Evolutionary conservation across 2,888 invertebrate species (phyloP).

Genomic region (Pollenia labialis): DNA sequence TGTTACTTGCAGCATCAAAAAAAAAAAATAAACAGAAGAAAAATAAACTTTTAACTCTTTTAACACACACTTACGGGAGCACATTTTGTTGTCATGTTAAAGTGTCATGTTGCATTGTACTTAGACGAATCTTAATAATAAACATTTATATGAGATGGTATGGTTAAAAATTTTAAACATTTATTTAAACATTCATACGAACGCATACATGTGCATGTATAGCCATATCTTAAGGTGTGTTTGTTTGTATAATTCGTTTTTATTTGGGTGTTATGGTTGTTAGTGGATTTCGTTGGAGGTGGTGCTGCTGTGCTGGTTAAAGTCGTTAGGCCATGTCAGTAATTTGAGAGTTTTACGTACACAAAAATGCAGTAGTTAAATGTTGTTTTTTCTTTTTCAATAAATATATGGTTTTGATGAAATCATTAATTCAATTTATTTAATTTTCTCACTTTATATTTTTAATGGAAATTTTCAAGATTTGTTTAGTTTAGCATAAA

Average conservation of each 20-base stretch:
- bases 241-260: conserved; percentile 33
- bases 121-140: conserved; percentile 73
- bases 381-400: conserved; percentile 45
- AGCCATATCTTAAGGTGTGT: conserved; percentile 3
- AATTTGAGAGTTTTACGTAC: conserved; percentile 67
- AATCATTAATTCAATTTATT: conserved; percentile 71
- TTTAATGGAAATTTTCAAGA: conserved; percentile 37
- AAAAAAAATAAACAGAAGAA: neutral
- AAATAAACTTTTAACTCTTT: conserved; percentile 39
- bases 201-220: conserved; percentile 14
- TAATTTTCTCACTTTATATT: conserved; percentile 24
- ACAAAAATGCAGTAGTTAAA: conserved; percentile 58
- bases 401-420: conserved; percentile 71
- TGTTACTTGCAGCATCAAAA: conserved; percentile 44
- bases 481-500: conserved; percentile 8
- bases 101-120: conserved; percentile 74
- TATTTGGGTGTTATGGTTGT: conserved; percentile 38
- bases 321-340: conserved; percentile 72
- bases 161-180: neutral
- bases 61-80: conserved; percentile 69
- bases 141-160: conserved; percentile 67
- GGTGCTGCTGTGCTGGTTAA: conserved; percentile 30
- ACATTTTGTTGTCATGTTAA: conserved; percentile 75
- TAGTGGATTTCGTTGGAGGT: conserved; percentile 30
- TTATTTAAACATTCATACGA: conserved; percentile 7